Evolutionary conservation across 1,140 invertebrate species (phyloP).

Genomic region (Drosophila paulistorum): DNA sequence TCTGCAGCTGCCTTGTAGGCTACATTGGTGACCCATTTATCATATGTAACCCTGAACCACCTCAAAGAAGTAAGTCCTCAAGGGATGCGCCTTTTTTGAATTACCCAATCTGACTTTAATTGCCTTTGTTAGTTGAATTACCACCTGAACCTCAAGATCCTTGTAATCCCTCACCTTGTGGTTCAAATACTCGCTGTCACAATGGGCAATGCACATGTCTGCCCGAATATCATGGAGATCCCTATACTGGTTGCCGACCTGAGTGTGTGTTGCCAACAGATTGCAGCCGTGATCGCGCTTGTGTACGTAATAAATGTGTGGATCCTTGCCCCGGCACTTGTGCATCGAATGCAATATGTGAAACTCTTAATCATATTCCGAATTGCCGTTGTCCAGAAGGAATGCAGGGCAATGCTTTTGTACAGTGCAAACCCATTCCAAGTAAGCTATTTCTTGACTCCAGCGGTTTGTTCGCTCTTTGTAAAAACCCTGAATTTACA

Average conservation of each 20-base stretch:
- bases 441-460: slow-evolving; percentile 81
- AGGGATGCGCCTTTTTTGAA: not conserved
- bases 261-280: slow-evolving; percentile 93
- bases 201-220: slow-evolving; percentile 72
- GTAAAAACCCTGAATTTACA: slow-evolving; percentile 50
- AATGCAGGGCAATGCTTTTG: slow-evolving; percentile 91
- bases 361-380: slow-evolving; percentile 91
- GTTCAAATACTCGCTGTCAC: slow-evolving; percentile 83
- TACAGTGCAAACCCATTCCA: slow-evolving; percentile 86
- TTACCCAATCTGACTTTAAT: not conserved
- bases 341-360: slow-evolving; percentile 88
- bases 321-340: slow-evolving; percentile 91
- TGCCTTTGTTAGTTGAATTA: slow-evolving; percentile 52
- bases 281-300: slow-evolving; percentile 89
- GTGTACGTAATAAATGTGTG: slow-evolving; percentile 89
- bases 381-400: slow-evolving; percentile 88
- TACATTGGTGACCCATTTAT: slow-evolving; percentile 91
- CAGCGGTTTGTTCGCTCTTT: slow-evolving; percentile 72
- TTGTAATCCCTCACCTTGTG: slow-evolving; percentile 91
- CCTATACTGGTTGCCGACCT: slow-evolving; percentile 89
- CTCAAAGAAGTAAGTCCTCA: slow-evolving; percentile 61
- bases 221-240: slow-evolving; percentile 87
- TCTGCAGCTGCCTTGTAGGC: slow-evolving; percentile 89
- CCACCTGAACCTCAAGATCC: slow-evolving; percentile 84
- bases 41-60: slow-evolving; percentile 84